Base-by-base conservation (phyloP, 2,113 vertebrate species). In the Tamias sibiricus region DNA sequence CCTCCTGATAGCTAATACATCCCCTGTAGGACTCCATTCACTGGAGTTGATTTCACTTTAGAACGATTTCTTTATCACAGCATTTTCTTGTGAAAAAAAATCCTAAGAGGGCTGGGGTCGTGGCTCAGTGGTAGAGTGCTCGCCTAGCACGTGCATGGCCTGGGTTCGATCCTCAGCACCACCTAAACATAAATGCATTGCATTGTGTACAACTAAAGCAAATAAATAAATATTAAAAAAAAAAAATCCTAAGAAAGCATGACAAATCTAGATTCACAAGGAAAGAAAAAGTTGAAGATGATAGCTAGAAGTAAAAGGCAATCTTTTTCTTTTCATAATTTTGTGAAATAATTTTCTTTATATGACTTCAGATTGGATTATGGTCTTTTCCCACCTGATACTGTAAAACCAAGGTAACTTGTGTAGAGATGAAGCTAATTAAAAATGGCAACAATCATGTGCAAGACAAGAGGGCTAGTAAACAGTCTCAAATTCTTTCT, bases 381-480 rank as follows among this genome's bases (percentile, higher is more conserved):
- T 74, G 62, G 59, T 64, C 0, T 37, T 83, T 74, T 72, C 24
- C 20, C 12, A 69, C 9, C 4, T 57, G n/a, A 26, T 28, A 14
- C 8, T 82, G 1, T 72, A 90, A 92, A 88, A 91, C 42, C 54
- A 17, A 95, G 6, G 37, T 87, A 76, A 28, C 12, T 71, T 71
- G 2, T 47, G 4, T 37, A 54, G 8, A 47, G 16, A n/a, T 35
- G 79, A 24, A 17, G 13, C 0, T 7, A 37, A 0, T 17, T 80
- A 76, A 71, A 6, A 47, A 44, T 82, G 14, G 5, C 17, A 88
- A 19, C 20, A 66, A 57, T 79, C 9, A 14, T 57, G 1, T 40
- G 3, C 19, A 59, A 40, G 4, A 74, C 0, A 0, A 2, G 2
- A 57, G 5, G 22, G 10, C 2, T 59, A 57, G 4, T 8, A 7